Conservation (phyloP, 2,888 invertebrate genomes). For the Pristionchus fissidentatus region DNA sequence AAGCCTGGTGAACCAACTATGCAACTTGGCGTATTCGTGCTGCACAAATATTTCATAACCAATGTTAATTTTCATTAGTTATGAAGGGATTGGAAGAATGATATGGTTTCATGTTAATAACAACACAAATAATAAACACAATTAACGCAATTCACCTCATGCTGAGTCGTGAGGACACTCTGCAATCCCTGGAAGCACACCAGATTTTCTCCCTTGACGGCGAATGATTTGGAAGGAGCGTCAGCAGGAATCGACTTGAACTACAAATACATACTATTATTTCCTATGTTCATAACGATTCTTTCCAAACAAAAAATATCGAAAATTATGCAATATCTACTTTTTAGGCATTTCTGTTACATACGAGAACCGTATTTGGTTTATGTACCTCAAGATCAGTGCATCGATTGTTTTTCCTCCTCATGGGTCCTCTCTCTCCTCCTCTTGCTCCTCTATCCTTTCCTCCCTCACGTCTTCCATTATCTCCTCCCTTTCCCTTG, state of each 20-base stretch:
- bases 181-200: slow-evolving; percentile 60
- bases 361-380: no score
- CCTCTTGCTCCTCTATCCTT: background rate
- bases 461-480: no score
- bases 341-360: no score
- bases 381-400: slow-evolving; percentile 13
- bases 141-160: slow-evolving; percentile 55
- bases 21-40: no score
- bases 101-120: background rate
- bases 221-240: slow-evolving; percentile 49
- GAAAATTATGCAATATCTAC: no score
- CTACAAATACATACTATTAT: background rate
- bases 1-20: no score
- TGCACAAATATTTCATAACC: no score
- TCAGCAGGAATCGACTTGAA: slow-evolving; percentile 17
- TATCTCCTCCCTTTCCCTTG: background rate
- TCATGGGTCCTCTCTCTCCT: slow-evolving; percentile 6
- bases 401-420: background rate
- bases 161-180: slow-evolving; percentile 61
- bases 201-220: slow-evolving; percentile 55
- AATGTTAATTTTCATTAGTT: no score
- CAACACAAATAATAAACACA: background rate
- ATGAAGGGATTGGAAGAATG: no score
- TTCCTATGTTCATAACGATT: no score
- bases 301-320: no score